These are phyloP conservation scores for Etia nguti DNA, from an alignment of 2,113 vertebrate genomes.

Conservation along the genomic window DNA sequence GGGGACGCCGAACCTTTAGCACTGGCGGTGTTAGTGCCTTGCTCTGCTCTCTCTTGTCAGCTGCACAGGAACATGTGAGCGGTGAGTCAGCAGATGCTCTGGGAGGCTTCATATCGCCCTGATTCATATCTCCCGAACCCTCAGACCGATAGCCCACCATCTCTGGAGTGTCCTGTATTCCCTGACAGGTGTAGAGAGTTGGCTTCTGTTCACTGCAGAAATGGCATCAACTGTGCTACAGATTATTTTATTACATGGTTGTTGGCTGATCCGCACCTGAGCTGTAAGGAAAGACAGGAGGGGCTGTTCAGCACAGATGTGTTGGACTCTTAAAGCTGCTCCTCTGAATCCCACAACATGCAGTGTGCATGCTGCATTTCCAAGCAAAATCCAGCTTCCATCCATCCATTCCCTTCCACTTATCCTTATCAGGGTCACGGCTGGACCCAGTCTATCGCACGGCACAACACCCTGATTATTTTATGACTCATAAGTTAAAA, in stretches of 20 bases:
- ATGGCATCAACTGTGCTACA: background rate
- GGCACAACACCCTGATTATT: background rate
- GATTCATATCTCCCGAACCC: background rate
- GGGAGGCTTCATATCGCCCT: background rate
- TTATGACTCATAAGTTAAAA: background rate
- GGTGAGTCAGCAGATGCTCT: constrained; percentile 42
- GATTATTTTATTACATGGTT: background rate
- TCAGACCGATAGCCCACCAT: background rate
- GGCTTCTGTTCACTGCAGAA: background rate
- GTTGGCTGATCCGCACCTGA: background rate
- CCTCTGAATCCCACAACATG: background rate
- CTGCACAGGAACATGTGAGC: background rate
- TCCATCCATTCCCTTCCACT: background rate
- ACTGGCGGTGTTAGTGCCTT: background rate
- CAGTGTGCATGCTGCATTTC: background rate
- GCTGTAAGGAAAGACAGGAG: background rate
- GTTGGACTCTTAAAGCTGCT: background rate
- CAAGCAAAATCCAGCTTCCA: background rate
- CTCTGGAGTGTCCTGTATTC: constrained; percentile 8
- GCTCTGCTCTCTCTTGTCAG: background rate
- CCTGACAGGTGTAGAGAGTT: constrained; percentile 12
- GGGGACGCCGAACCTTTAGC: background rate
- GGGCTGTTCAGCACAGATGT: background rate
- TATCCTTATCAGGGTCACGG: background rate
- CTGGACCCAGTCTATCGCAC: background rate